Base-by-base conservation (phyloP, 2,797 vertebrate species). In the Sebastes hubbsi region DNA sequence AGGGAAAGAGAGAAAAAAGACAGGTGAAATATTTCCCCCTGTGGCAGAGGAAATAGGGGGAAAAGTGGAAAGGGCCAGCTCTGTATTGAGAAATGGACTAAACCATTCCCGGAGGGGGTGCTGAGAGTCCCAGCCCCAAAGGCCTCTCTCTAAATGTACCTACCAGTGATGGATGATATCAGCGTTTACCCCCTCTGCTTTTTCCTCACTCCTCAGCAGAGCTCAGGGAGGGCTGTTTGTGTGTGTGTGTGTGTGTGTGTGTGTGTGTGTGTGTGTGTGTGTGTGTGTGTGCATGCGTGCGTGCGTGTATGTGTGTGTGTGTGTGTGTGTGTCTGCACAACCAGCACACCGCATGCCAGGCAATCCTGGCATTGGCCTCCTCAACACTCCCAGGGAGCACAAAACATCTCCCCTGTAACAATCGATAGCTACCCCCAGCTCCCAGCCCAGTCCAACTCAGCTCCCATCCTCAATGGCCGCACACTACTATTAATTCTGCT, bases 11-110 rank as follows among this genome's bases (percentile, higher is more conserved):
- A 82, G 59, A 76, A 72, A 85, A 56, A 88, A 87, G 85, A 92
- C 88, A 93, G 90, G 90, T 94, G 92, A 94, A 94, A 93, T 94
- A 94, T 94, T 91, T 92, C 84, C 89, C 91, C 89, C 86, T 90
- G 89, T 87, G 87, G 90, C 86, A 82, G 74, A 89, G 91, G 88
- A 93, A 93, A 92, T 91, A 83, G 88, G 88, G 89, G 88, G 80
- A 72, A 89, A 89, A 90, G 88, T 92, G 88, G 82, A 91, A 90
- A 86, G 72, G 83, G 82, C 82, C 81, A 78, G 71, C 81, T 84
- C 82, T 70, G 80, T 86, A 66, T 80, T 92, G 92, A 93, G 89
- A 88, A 93, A 94, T 91, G 91, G 91, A 92, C 88, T 81, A 86
- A 92, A 91, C 92, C 86, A 91, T 89, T 91, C 91, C 92, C 79